phyloP scores from a whole-genome alignment of 2,113 vertebrate species.

The Phyllostomus discolor region DNA sequence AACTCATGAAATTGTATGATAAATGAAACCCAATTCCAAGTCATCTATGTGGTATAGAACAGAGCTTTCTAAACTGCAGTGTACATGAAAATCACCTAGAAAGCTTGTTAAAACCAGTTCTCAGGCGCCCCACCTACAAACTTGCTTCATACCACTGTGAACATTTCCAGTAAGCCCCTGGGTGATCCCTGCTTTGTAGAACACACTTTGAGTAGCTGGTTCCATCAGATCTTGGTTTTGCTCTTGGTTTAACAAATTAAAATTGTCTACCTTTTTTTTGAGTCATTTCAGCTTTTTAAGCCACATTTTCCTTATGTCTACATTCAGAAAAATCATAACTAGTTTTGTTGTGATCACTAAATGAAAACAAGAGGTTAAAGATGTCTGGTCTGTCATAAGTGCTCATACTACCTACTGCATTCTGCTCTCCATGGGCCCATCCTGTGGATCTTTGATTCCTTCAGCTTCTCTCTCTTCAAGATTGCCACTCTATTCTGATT shows the following conservation, averaged over 20 bases:
- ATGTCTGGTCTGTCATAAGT: neutral
- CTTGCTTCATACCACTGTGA: neutral
- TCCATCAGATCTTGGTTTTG: neutral
- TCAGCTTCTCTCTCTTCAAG: neutral
- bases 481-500: neutral
- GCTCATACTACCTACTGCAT: neutral
- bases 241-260: neutral
- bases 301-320: neutral
- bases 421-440: neutral
- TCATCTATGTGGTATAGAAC: neutral
- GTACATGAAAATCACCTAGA: neutral
- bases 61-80: neutral
- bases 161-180: neutral
- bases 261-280: neutral
- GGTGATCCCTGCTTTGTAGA: rapidly evolving
- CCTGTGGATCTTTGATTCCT: neutral
- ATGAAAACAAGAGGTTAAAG: neutral
- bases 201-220: neutral
- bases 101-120: neutral
- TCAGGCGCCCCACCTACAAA: rapidly evolving
- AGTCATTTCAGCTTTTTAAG: neutral
- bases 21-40: neutral
- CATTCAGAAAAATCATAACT: neutral
- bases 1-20: neutral
- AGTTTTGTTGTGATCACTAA: neutral